Conservation (phyloP, 1,140 invertebrate genomes). For the Zophobas morio region DNA sequence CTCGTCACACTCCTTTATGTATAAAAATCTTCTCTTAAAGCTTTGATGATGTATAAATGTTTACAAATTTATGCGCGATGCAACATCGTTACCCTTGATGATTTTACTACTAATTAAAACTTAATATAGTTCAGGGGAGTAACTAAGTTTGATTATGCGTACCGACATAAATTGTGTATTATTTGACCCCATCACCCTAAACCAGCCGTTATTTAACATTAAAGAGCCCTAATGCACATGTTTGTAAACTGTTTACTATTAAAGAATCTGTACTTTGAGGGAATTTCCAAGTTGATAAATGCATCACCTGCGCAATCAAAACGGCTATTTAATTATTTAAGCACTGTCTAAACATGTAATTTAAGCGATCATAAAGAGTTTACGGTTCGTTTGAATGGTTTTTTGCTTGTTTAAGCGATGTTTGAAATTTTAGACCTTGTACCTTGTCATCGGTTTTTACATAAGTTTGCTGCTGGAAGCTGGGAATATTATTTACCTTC, state of each 20-base stretch:
- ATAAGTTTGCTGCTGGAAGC: not conserved
- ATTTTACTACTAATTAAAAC: too few relatives aligned
- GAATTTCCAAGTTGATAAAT: not conserved
- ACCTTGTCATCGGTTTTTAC: constrained; percentile 3
- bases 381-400: not conserved
- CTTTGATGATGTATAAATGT: too few relatives aligned
- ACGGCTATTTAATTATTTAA: constrained; percentile 22
- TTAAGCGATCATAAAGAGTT: not conserved
- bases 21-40: too few relatives aligned
- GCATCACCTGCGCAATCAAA: constrained; percentile 12
- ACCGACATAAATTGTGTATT: not conserved
- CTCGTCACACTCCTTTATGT: too few relatives aligned
- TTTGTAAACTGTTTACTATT: not conserved
- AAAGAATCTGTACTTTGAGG: not conserved
- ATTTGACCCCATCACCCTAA: constrained; percentile 6
- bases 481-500: not conserved
- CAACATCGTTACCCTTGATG: too few relatives aligned
- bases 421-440: not conserved
- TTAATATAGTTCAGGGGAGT: not conserved
- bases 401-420: constrained; percentile 6
- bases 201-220: not conserved
- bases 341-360: constrained; percentile 16
- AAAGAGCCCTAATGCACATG: constrained; percentile 14
- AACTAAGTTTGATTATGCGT: not conserved
- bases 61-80: too few relatives aligned